Base-by-base conservation (phyloP, 2,888 invertebrate genomes). In the Pimpla rufipes region DNA sequence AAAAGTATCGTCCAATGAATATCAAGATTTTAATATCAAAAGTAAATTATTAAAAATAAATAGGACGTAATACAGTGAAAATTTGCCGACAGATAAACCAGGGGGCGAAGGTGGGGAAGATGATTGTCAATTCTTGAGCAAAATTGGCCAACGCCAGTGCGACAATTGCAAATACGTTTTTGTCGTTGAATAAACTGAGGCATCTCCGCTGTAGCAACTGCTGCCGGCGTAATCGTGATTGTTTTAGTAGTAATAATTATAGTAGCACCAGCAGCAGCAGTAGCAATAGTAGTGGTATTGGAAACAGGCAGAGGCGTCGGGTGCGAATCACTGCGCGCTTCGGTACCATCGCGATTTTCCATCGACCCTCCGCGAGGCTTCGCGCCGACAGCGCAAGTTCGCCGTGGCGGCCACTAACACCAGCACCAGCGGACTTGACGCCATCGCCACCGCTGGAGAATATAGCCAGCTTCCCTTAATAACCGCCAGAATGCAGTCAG, bases 241-340 rank as follows among this genome's bases (percentile, higher is more conserved):
- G 18, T 7, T 18, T 64, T 40, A 42, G 62, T 64, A 40, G 40
- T 42, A 42, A 64, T 59, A 23, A 7, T 52, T 37, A 7, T 40
- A 62, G 37, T 16, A 16, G 16, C 18, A 16, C 37, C 37, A 45
- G 45, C 13, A 45, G 45, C 8, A 52, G 35, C 35, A 45, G 55
- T 55, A 62, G 47, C 67, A 45, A 7, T 62, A n/a, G 59, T 37
- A n/a, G 8, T n/a, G 10, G 59, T 62, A 47, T 47, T 50, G 70
- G 42, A 40, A 76, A 67, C 62, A 21, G n/a, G 35, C 37, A n/a
- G 64, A 67, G 21, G 59, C 52, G 77, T 68, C 52, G 70, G 67
- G 76, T 76, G 79, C 59, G 79, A 79, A 83, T 79, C 79, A 79
- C 37, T 67, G 64, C 64, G 79, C 79, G 79, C 76, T 73, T 83